Conservation (phyloP, 2,888 invertebrate genomes). For the Polietes domitor region DNA sequence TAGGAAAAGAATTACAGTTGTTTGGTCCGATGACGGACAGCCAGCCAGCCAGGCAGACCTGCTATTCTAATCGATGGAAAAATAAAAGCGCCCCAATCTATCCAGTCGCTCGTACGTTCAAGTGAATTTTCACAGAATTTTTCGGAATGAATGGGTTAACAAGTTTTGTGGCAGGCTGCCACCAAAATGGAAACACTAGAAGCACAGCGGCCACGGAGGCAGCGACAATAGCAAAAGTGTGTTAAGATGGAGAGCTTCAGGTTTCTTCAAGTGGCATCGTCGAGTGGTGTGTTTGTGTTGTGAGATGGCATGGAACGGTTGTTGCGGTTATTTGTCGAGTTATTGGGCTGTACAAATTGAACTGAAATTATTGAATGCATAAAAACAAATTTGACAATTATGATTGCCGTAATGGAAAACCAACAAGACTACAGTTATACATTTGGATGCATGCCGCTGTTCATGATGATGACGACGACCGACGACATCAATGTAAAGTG, state of each 20-base stretch:
- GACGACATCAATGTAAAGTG: too few species aligned
- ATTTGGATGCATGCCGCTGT: not conserved
- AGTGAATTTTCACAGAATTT: constrained; percentile 32
- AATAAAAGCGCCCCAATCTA: constrained; percentile 6
- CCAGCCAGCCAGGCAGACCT: constrained; percentile 37
- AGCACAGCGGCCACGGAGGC: not conserved
- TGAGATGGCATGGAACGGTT: not conserved
- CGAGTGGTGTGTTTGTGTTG: not conserved
- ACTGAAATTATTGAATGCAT: constrained; percentile 33
- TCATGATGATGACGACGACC: constrained; percentile 26
- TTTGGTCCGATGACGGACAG: not conserved
- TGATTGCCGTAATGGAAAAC: constrained; percentile 29
- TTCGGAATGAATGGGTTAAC: constrained; percentile 23
- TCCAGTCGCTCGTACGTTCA: constrained; percentile 16
- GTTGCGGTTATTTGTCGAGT: constrained; percentile 54
- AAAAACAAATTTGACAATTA: constrained; percentile 63
- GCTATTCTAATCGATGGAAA: constrained; percentile 58
- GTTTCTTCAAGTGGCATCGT: constrained; percentile 22
- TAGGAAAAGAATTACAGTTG: constrained; percentile 39
- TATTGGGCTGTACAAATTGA: constrained; percentile 61
- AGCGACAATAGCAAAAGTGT: not conserved
- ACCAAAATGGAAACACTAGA: not conserved
- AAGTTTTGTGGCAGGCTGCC: constrained; percentile 25
- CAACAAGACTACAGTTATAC: constrained; percentile 35
- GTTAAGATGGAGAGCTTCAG: not conserved